phyloP scores from a whole-genome alignment of 1,140 invertebrate species.

The Alviniconcha marisindica region DNA sequence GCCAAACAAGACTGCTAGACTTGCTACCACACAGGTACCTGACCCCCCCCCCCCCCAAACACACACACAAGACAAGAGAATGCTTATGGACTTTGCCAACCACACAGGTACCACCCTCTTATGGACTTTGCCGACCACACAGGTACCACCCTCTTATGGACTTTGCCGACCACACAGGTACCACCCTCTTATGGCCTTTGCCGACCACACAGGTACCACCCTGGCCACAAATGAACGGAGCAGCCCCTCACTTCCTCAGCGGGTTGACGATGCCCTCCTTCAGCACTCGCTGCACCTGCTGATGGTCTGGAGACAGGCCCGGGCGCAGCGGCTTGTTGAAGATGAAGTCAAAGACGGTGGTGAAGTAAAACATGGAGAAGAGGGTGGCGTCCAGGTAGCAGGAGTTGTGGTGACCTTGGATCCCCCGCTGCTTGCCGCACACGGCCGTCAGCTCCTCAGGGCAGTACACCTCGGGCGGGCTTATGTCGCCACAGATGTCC shows the following conservation, averaged over 20 bases:
- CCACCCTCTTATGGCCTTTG: no score
- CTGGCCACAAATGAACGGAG: no score
- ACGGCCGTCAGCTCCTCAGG: conserved; percentile 51
- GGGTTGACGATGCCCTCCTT: conserved; percentile 98
- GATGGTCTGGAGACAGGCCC: conserved; percentile 89
- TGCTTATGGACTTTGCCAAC: no score
- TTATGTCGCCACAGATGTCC: conserved; percentile 86
- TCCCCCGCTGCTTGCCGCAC: conserved; percentile 82
- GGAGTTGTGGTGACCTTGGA: conserved; percentile 98
- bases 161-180: no score
- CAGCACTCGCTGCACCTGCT: conserved; percentile 90
- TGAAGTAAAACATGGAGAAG: conserved; percentile 98
- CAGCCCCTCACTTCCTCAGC: conserved; percentile 81
- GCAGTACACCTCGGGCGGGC: conserved; percentile 80
- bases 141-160: no score
- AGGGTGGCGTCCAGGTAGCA: conserved; percentile 98
- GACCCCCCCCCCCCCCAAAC: neutral
- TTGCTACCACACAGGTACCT: no score
- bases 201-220: no score
- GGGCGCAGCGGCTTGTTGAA: conserved; percentile 85
- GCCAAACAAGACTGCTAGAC: no score
- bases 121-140: no score
- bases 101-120: no score
- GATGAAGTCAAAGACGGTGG: conserved; percentile 92
- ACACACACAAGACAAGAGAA: neutral